Percentiles rank a stretch among this genome's conserved stretches.
These are phyloP conservation scores for Ictalurus furcatus DNA, from an alignment of 2,113 vertebrate species.

Conservation along the genomic window DNA sequence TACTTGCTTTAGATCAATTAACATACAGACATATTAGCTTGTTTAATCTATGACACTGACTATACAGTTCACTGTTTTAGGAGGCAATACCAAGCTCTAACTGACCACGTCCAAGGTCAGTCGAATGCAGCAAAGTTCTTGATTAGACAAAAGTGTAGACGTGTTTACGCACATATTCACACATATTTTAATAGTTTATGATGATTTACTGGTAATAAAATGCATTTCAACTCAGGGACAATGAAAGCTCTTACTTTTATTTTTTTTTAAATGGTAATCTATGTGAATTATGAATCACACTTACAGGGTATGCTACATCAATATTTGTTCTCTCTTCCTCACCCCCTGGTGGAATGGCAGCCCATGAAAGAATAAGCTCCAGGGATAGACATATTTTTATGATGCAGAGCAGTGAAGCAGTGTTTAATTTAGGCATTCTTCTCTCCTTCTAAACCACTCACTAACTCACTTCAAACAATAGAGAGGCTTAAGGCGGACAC, in stretches of 20 bases:
- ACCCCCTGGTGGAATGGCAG: neutral
- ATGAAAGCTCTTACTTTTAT: neutral
- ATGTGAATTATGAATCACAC: neutral
- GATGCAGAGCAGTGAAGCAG: neutral
- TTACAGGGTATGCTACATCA: neutral
- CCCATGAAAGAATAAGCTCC: neutral
- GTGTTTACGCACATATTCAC: neutral
- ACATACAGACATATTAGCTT: neutral
- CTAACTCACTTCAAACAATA: neutral
- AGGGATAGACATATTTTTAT: neutral
- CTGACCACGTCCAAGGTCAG: neutral
- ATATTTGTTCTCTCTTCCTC: neutral
- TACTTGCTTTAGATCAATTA: neutral
- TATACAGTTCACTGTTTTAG: neutral
- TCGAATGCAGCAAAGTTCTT: neutral
- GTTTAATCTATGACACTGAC: neutral
- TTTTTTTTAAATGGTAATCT: neutral
- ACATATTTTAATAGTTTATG: neutral
- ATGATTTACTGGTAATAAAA: neutral
- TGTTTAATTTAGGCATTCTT: conserved; percentile 2
- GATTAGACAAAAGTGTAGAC: neutral
- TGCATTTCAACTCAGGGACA: neutral
- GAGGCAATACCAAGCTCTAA: neutral
- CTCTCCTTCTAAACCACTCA: neutral
- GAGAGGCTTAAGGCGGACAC: neutral